Evolutionary conservation across 2,797 vertebrate genomes (phyloP).

Genomic region (Salmo trutta): DNA sequence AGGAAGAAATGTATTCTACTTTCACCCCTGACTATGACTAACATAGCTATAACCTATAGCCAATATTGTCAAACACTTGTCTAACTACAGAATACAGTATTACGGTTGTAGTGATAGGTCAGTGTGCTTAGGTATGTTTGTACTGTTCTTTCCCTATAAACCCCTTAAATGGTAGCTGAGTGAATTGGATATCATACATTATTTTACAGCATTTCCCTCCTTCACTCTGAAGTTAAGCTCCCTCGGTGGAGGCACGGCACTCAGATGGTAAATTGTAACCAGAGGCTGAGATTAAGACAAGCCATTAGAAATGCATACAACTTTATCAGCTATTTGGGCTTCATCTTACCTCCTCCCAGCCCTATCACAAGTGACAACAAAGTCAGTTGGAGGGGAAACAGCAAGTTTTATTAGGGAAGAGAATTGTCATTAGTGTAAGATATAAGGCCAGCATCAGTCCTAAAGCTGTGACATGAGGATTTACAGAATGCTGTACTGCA

Average conservation of each 20-base stretch:
- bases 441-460: not conserved
- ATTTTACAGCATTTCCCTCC: not conserved
- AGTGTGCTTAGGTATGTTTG: not conserved
- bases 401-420: not conserved
- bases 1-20: no score
- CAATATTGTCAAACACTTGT: not conserved
- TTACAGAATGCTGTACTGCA: not conserved
- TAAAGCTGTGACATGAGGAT: not conserved
- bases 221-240: not conserved
- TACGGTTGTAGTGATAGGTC: not conserved
- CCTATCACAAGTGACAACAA: not conserved
- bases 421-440: not conserved
- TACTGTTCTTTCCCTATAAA: not conserved
- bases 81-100: not conserved
- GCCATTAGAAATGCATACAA: conserved; percentile 3
- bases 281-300: conserved; percentile 5
- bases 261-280: conserved; percentile 1
- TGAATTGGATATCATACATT: not conserved
- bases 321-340: conserved; percentile 4
- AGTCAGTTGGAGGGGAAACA: not conserved
- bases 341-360: not conserved
- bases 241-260: not conserved
- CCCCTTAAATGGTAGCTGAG: not conserved
- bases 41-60: not conserved
- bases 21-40: not conserved